Evolutionary conservation across 2,113 vertebrate species (phyloP).

Genomic region (Daubentonia madagascariensis): DNA sequence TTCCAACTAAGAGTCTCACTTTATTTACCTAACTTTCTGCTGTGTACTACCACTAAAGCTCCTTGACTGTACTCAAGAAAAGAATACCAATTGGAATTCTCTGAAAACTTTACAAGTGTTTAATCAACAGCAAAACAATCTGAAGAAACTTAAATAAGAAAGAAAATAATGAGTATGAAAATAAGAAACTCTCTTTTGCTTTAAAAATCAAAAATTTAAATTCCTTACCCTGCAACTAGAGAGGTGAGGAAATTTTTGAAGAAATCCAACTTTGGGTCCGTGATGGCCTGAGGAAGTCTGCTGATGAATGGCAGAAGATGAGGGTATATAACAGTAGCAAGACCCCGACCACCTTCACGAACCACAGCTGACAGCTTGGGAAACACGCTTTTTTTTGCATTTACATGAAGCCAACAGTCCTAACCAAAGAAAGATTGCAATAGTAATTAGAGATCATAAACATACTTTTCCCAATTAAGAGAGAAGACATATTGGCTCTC

Average conservation of each 20-base stretch:
- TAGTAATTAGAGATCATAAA: not conserved
- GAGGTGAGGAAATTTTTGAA: constrained; percentile 90
- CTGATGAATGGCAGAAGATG: constrained; percentile 95
- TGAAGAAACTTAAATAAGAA: not conserved
- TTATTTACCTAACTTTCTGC: not conserved
- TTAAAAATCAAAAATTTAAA: not conserved
- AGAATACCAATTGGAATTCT: not conserved
- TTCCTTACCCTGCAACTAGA: constrained; percentile 90
- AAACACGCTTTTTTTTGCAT: constrained; percentile 92
- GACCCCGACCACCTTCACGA: constrained; percentile 92
- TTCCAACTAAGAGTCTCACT: not conserved
- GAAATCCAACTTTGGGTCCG: constrained; percentile 89
- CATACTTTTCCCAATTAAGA: not conserved
- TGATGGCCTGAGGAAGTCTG: constrained; percentile 88
- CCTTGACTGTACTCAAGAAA: not conserved
- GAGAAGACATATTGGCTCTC: not conserved
- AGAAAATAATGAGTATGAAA: not conserved
- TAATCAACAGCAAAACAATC: not conserved
- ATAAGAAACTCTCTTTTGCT: not conserved
- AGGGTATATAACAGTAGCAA: constrained; percentile 92
- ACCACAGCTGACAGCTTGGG: constrained; percentile 93
- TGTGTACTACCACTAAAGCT: not conserved
- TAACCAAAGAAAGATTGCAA: constrained; percentile 72
- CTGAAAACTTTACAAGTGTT: not conserved
- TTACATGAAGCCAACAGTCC: constrained; percentile 97